Conservation (phyloP, 2,113 vertebrate genomes). For the Cichladusa arquata region DNA sequence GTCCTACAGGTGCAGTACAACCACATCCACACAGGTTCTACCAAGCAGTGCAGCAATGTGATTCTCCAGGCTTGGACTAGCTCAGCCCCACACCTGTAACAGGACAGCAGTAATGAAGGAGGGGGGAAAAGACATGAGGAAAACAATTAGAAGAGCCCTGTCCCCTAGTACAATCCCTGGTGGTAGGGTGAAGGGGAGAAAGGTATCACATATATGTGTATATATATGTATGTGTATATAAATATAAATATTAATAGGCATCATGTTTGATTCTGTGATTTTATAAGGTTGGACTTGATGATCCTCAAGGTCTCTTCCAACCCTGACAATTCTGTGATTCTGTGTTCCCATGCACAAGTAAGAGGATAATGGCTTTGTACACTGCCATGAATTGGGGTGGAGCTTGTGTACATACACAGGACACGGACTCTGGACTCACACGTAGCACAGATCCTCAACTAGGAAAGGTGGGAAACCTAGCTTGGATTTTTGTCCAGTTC, state of each 20-base stretch:
- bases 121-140: neutral
- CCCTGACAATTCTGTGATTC: neutral
- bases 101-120: neutral
- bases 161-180: neutral
- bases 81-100: neutral
- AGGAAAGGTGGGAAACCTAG: neutral
- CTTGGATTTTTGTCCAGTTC: neutral
- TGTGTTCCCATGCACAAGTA: neutral
- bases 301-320: neutral
- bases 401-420: neutral
- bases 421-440: fast-evolving
- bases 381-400: fast-evolving
- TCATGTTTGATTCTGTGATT: neutral
- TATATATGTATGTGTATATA: too few species aligned
- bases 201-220: neutral
- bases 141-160: neutral
- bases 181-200: neutral
- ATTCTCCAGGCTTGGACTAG: neutral
- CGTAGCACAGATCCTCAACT: fast-evolving
- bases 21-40: neutral
- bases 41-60: neutral
- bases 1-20: neutral
- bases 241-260: neutral
- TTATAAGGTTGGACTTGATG: neutral
- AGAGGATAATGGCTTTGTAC: neutral